These are phyloP conservation scores for Villa cingulata DNA, from an alignment of 2,888 invertebrate species.

Conservation along the genomic window DNA sequence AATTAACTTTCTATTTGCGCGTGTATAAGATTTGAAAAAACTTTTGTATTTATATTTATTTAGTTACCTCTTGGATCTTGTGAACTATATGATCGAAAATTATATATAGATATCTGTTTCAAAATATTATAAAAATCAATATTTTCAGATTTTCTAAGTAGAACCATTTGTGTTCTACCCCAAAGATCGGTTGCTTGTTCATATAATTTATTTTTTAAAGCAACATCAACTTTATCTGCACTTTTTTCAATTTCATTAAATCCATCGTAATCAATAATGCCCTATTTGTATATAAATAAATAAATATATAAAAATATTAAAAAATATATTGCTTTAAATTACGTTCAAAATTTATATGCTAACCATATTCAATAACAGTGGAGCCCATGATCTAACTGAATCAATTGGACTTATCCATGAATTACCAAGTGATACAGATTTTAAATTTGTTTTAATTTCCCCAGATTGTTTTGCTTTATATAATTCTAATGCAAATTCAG, in stretches of 20 bases:
- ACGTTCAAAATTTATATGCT: too few species aligned
- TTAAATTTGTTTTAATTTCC: slow-evolving; percentile 52
- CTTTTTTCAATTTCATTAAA: slow-evolving; percentile 42
- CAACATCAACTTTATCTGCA: slow-evolving; percentile 43
- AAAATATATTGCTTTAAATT: too few species aligned
- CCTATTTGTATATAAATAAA: slow-evolving; percentile 29
- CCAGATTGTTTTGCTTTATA: slow-evolving; percentile 48
- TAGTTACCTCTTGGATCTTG: too few species aligned
- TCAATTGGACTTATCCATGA: slow-evolving; percentile 84
- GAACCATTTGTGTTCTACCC: slow-evolving; percentile 48
- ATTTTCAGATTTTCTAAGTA: slow-evolving; percentile 44
- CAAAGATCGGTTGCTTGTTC: slow-evolving; percentile 48
- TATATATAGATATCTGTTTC: slow-evolving; percentile 27
- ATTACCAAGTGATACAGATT: slow-evolving; percentile 72
- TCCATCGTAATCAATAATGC: slow-evolving; percentile 56
- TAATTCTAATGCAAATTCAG: slow-evolving; percentile 54
- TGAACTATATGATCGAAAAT: too few species aligned
- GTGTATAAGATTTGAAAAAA: too few species aligned
- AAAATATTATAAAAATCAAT: slow-evolving; percentile 78
- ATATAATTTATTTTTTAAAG: slow-evolving; percentile 46
- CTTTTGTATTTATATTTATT: too few species aligned
- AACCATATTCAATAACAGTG: slow-evolving; percentile 57
- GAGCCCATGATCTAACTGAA: slow-evolving; percentile 71
- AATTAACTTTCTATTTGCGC: too few species aligned
- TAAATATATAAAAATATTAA: neutral